These are phyloP conservation scores for Serilophus lunatus DNA, from an alignment of 2,113 vertebrate genomes.

Conservation along the genomic window DNA sequence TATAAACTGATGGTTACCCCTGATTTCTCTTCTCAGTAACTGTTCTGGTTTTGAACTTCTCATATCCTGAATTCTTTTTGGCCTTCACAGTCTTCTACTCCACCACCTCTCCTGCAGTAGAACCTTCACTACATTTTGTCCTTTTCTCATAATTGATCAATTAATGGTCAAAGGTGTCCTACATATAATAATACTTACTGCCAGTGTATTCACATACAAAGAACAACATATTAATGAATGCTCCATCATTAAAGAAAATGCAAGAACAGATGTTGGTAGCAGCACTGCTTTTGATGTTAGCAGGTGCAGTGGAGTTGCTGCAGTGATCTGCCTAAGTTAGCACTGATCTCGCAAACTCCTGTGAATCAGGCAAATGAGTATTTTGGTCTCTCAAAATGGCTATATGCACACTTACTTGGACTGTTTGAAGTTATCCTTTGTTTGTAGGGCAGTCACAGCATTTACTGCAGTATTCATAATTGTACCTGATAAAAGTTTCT, in stretches of 20 bases:
- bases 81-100: neutral
- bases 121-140: neutral
- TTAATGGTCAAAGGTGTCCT: neutral
- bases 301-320: neutral
- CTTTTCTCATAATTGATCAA: neutral
- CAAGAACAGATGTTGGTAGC: neutral
- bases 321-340: neutral
- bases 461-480: neutral
- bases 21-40: neutral
- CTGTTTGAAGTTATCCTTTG: neutral
- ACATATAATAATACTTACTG: neutral
- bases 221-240: neutral
- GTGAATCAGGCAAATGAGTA: neutral
- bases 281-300: neutral
- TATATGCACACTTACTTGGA: neutral
- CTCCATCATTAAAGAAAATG: neutral
- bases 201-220: neutral
- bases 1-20: neutral
- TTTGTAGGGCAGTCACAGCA: neutral
- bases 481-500: neutral
- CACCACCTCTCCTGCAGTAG: neutral
- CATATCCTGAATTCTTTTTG: neutral
- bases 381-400: neutral
- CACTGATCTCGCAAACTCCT: neutral
- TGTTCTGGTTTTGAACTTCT: neutral